Percentiles rank a stretch among this genome's conserved stretches.
Evolutionary conservation across 2,888 invertebrate genomes (phyloP).

Genomic region (Acleris holmiana): DNA sequence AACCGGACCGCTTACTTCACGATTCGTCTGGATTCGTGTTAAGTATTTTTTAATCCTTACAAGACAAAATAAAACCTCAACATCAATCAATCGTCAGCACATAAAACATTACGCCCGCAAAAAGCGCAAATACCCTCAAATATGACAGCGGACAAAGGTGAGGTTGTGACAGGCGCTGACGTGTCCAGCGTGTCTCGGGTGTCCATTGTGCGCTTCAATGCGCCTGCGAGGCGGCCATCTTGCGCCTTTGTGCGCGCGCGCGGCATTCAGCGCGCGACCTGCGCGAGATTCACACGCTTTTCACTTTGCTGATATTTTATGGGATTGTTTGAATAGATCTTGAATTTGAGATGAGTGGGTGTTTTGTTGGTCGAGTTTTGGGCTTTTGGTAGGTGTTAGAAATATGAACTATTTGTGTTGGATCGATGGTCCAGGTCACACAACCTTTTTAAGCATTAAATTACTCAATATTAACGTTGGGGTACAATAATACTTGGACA

Average conservation of each 20-base stretch:
- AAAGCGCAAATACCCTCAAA: conserved; percentile 30
- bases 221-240: conserved; percentile 8
- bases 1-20: no score
- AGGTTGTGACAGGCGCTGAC: conserved; percentile 30
- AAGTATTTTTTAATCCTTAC: background rate
- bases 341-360: conserved; percentile 22
- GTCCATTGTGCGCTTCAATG: conserved; percentile 11
- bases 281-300: conserved; percentile 28
- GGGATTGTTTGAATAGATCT: conserved; percentile 32
- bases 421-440: background rate
- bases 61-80: background rate
- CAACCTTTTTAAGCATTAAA: background rate
- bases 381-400: background rate
- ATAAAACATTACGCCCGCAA: conserved; percentile 22
- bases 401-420: background rate
- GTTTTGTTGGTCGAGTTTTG: conserved; percentile 3
- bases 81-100: conserved; percentile 22
- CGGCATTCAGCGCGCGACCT: conserved; percentile 2
- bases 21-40: no score
- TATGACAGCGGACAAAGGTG: conserved; percentile 20
- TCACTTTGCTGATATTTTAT: conserved; percentile 22
- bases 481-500: background rate
- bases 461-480: no score
- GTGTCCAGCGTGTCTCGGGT: conserved; percentile 19
- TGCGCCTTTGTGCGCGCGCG: conserved; percentile 5